Base-by-base conservation (phyloP, 2,797 vertebrate species). In the Sebastes steindachneri region DNA sequence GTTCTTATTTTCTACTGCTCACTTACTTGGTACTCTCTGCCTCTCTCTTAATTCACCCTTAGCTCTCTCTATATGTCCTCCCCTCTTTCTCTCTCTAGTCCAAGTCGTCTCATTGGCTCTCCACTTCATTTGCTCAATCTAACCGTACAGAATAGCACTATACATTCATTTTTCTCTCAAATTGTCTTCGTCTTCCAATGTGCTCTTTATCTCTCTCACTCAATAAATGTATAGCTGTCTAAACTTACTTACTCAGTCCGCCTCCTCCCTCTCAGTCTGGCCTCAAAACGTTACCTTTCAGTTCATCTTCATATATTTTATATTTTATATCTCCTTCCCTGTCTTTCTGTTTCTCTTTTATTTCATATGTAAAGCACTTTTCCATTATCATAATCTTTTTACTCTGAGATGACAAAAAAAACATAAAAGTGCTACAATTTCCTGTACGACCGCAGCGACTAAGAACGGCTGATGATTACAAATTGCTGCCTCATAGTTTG, bases 381-480 rank as follows among this genome's bases (percentile, higher is more conserved):
- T 66, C 1, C 12, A 73, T 60, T n/a, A 51, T 60, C 21, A 45
- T 9, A 66, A 55, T 33, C 2, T 63, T 58, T 37, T 48, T 59
- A 41, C 17, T 21, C 9, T 25, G n/a, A 41, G 58, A 15, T 14
- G 28, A 26, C 9, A 33, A 11, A 8, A 33, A n/a, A 72, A 37
- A 12, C 14, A 5, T 65, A 17, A 37, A n/a, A 48, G 55, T 68
- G 53, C 1, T 15, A 17, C 67, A 75, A 62, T 75, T 72, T 65
- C 5, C 29, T 15, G 9, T 54, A 14, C 41, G 15, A 57, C 7
- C 4, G 55, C 59, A 63, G 28, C 9, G 21, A 63, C 11, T 41
- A 80, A 68, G 17, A 79, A 81, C 11, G 26, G 58, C n/a, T 73
- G 53, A 68, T 68, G 45, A 79, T 63, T 63, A 37, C 15, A 81